These are phyloP conservation scores for Masticophis lateralis DNA, from an alignment of 2,797 vertebrate genomes.

Conservation along the genomic window DNA sequence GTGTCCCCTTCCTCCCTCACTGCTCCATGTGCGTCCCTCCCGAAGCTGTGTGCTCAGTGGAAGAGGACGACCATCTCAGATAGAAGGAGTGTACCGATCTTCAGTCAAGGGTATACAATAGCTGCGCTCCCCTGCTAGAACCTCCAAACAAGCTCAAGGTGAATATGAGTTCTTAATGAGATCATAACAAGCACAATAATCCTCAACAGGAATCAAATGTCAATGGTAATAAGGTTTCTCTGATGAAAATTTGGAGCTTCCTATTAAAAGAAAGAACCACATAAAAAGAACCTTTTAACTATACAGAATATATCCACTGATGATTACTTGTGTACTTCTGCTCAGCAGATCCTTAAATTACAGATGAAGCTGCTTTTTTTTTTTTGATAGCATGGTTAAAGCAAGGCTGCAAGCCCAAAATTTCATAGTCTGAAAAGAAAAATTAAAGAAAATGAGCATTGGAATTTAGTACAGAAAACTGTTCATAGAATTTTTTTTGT, in stretches of 20 bases:
- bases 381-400: neutral
- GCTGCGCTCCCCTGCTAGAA: too few relatives aligned
- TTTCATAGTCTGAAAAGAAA: conserved; percentile 17
- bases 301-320: neutral
- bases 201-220: neutral
- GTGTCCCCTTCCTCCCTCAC: too few relatives aligned
- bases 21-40: too few relatives aligned
- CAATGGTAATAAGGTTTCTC: neutral
- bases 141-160: too few relatives aligned
- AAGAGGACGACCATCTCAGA: too few relatives aligned
- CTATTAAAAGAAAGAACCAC: neutral
- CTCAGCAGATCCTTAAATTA: neutral
- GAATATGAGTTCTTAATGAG: neutral
- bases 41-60: too few relatives aligned
- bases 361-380: neutral
- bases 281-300: neutral
- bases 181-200: neutral
- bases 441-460: conserved; percentile 29
- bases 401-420: neutral
- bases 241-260: neutral
- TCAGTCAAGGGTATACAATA: too few relatives aligned
- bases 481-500: conserved; percentile 21
- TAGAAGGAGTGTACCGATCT: too few relatives aligned
- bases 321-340: conserved; percentile 7
- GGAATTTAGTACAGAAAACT: conserved; percentile 35